Evolutionary conservation across 2,888 invertebrate species (phyloP).

Genomic region (Plagodis dolabraria): DNA sequence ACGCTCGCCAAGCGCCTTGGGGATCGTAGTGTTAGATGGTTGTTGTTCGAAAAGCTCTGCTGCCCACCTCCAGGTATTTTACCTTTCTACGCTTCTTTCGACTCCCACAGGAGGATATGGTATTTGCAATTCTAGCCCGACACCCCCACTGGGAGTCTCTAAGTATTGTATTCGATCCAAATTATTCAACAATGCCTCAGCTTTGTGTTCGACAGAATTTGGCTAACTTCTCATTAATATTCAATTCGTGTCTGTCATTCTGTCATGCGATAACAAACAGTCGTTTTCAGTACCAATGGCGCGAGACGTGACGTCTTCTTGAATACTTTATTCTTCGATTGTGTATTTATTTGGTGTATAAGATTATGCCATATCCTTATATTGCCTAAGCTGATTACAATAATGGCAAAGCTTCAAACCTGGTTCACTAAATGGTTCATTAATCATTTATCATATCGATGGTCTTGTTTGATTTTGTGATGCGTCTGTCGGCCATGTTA

Average conservation of each 20-base stretch:
- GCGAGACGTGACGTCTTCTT: slow-evolving; percentile 43
- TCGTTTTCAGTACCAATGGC: slow-evolving; percentile 49
- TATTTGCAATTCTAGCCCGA: no score
- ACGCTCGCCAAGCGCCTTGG: no score
- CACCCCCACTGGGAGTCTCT: no score
- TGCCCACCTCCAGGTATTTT: no score
- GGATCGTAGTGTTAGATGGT: no score
- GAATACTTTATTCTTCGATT: slow-evolving; percentile 10
- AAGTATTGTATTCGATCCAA: no score
- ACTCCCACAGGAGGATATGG: no score
- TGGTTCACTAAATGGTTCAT: not conserved
- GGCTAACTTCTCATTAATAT: slow-evolving; percentile 27
- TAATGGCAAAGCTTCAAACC: not conserved
- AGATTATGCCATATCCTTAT: slow-evolving; percentile 12
- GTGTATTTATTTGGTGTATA: slow-evolving; percentile 3
- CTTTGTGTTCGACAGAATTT: slow-evolving; percentile 11
- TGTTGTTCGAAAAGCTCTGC: no score
- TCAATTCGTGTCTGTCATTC: slow-evolving; percentile 27
- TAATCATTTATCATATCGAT: not conserved
- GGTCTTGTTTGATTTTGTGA: no score
- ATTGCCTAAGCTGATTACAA: slow-evolving; percentile 11
- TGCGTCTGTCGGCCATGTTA: no score
- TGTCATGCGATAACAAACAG: slow-evolving; percentile 27
- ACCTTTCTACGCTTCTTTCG: no score
- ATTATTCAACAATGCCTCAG: not conserved